These are phyloP conservation scores for Molorchus minor DNA, from an alignment of 2,888 invertebrate genomes.

Conservation along the genomic window DNA sequence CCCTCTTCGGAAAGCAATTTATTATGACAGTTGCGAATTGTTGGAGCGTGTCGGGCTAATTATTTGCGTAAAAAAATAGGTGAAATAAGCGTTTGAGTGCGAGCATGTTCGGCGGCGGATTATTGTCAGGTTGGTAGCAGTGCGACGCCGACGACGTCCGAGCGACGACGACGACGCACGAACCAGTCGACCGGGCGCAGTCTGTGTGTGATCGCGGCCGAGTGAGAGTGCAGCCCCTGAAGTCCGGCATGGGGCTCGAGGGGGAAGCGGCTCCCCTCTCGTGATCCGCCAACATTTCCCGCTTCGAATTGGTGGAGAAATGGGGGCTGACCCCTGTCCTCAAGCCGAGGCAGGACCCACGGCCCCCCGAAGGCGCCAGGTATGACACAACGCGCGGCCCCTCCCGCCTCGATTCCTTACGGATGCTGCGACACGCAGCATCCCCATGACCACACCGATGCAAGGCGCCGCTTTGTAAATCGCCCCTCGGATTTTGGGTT, in stretches of 20 bases:
- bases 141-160: conserved; percentile 54
- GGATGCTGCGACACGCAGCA: conserved; percentile 48
- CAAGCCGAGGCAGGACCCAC: conserved; percentile 93
- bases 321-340: conserved; percentile 98
- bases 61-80: conserved; percentile 22
- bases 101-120: conserved; percentile 25
- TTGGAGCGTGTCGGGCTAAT: conserved; percentile 24
- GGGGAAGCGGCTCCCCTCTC: conserved; percentile 70
- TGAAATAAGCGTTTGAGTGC: conserved; percentile 26
- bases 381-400: conserved; percentile 62
- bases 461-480: conserved; percentile 4
- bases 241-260: conserved; percentile 69
- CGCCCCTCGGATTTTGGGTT: conserved; percentile 12
- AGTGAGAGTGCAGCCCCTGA: conserved; percentile 63
- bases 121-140: conserved; percentile 55
- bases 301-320: conserved; percentile 97
- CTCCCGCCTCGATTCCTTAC: conserved; percentile 49
- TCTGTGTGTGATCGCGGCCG: conserved; percentile 62
- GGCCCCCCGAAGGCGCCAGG: conserved; percentile 84
- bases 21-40: conserved; percentile 28
- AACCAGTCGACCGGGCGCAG: conserved; percentile 59
- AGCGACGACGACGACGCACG: conserved; percentile 55
- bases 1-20: conserved; percentile 3
- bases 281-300: conserved; percentile 91
- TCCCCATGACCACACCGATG: conserved; percentile 24